These are phyloP conservation scores for Reticulitermes speratus DNA, from an alignment of 1,140 invertebrate genomes.

Conservation along the genomic window DNA sequence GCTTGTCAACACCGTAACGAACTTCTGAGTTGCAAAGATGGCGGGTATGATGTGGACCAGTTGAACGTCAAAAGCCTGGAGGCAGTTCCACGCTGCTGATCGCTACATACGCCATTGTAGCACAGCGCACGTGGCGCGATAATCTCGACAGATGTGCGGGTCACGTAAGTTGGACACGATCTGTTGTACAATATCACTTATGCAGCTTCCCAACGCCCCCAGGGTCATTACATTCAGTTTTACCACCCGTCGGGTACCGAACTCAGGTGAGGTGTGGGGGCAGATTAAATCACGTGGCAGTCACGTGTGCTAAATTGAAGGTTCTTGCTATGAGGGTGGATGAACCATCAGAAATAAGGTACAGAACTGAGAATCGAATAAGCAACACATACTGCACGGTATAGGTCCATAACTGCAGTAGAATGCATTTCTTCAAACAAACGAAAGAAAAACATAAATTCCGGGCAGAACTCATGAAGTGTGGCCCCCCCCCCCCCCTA, in stretches of 20 bases:
- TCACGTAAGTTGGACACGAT: neutral
- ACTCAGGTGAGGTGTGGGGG: constrained; percentile 46
- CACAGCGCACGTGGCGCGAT: neutral
- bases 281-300: constrained; percentile 46
- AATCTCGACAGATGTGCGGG: neutral
- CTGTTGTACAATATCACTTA: neutral
- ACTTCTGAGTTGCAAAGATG: no score
- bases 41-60: no score
- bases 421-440: no score
- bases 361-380: neutral
- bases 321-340: neutral
- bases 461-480: no score
- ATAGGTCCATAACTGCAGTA: no score
- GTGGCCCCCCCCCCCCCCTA: no score
- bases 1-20: no score
- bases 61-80: no score
- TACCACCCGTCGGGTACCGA: constrained; percentile 44
- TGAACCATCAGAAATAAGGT: neutral
- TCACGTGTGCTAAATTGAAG: constrained; percentile 8
- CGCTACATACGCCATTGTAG: neutral
- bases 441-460: no score
- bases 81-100: no score
- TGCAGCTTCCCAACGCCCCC: constrained; percentile 9
- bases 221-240: constrained; percentile 47
- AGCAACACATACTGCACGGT: neutral